Conservation (phyloP, 2,888 invertebrate genomes). For the Willowsia nigromaculata region DNA sequence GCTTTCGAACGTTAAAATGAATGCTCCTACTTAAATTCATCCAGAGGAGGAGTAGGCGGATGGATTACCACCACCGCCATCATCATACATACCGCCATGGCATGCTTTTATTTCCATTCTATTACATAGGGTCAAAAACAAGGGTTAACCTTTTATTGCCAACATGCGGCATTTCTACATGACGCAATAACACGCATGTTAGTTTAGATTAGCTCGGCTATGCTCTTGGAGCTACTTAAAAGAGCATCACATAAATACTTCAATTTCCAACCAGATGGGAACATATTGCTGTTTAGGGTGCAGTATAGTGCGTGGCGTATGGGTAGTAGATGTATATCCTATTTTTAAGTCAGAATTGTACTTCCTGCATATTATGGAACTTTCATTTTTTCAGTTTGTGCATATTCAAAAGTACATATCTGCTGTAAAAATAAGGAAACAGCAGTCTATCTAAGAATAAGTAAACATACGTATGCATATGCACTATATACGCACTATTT, state of each 20-base stretch:
- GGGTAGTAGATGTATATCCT: not conserved
- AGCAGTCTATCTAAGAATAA: not conserved
- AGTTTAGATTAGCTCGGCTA: not conserved
- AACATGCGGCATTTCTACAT: conserved; percentile 33
- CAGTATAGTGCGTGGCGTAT: not conserved
- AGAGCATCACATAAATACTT: conserved; percentile 23
- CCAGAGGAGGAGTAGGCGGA: conserved; percentile 9
- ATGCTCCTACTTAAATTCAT: not conserved
- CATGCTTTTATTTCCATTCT: not conserved
- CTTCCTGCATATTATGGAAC: not conserved
- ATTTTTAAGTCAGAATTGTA: no score
- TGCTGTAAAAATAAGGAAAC: not conserved
- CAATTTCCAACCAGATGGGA: conserved; percentile 32
- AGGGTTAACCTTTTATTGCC: conserved; percentile 15
- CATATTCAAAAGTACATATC: not conserved
- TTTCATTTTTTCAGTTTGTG: not conserved
- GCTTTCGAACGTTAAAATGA: conserved; percentile 52
- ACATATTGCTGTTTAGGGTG: conserved; percentile 24
- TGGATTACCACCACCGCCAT: not conserved
- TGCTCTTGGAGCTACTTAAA: not conserved
- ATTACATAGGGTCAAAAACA: conserved; percentile 5
- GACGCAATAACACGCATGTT: not conserved
- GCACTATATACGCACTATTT: no score
- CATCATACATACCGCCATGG: not conserved
- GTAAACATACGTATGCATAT: no score